Base-by-base conservation (phyloP, 2,113 vertebrate species). In the Parus major region DNA sequence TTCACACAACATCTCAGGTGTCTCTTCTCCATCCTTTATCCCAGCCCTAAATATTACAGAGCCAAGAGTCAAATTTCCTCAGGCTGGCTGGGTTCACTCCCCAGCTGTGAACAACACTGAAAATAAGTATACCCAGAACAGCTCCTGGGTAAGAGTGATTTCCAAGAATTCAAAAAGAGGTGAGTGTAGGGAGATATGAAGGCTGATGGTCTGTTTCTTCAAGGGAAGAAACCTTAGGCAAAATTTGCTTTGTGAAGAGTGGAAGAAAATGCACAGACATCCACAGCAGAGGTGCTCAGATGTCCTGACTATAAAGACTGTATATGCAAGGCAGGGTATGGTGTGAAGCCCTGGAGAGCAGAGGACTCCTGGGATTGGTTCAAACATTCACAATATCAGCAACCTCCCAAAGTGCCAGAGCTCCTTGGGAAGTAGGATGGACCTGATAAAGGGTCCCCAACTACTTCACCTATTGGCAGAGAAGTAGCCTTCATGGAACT, bases 401-500 rank as follows among this genome's bases (percentile, higher is more conserved):
- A 1, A 24, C 12, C 12, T 73, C 41, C 41, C 36, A 65, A 31
- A 61, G 41, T 35, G 31, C 6, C 55, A 83, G 19, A 81, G 7
- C 24, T 81, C 11, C 46, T 81, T 57, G 20, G 5, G 14, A 49
- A 28, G 12, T 20, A 21, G 15, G 24, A 41, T 68, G 24, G 41
- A 71, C 8, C 3, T 47, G n/a, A 28, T 31, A 49, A 1, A 1
- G 23, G 9, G 1, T 49, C 22, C 20, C 4, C 29, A 68, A 19
- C 9, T 75, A 57, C 10, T 49, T 69, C 16, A 35, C 9, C 44
- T 27, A 8, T 13, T 53, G 35, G 11, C n/a, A 87, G 28, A 41
- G 29, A 76, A 92, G 50, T 1, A 87, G 36, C 8, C 49, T 36
- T 36, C 31, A 56, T 60, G 57, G 27, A 68, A 29, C 35, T 78